These are phyloP conservation scores for Microplitis deprimator DNA, from an alignment of 2,888 invertebrate species.

Conservation along the genomic window DNA sequence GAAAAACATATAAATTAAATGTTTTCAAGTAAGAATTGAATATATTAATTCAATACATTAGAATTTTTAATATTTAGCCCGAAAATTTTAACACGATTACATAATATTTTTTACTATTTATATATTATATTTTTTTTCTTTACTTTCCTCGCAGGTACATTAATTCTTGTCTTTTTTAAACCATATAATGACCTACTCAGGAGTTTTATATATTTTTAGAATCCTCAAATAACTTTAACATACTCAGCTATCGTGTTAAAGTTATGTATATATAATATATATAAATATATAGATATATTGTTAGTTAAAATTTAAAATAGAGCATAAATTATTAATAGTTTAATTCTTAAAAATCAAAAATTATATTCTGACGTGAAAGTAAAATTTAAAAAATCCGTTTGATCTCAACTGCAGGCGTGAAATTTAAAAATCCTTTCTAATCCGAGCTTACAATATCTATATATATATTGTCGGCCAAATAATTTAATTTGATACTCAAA, in stretches of 20 bases:
- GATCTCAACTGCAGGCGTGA: background rate
- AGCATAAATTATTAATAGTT: background rate
- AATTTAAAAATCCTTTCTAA: background rate
- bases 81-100: too few relatives aligned
- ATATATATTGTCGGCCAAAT: background rate
- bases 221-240: slow-evolving; percentile 5
- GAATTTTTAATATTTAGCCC: too few relatives aligned
- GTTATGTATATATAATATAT: too few relatives aligned
- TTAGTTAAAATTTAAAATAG: too few relatives aligned
- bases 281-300: too few relatives aligned
- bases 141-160: background rate
- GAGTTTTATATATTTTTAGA: slow-evolving; percentile 14
- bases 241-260: background rate
- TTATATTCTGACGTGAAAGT: background rate
- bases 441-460: background rate
- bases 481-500: background rate
- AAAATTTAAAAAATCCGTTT: background rate
- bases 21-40: too few relatives aligned
- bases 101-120: too few relatives aligned
- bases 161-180: slow-evolving; percentile 4
- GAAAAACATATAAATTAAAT: too few relatives aligned
- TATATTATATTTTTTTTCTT: background rate
- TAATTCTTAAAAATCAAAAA: background rate
- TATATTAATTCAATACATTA: too few relatives aligned
- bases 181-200: background rate